Evolutionary conservation across 2,888 invertebrate species (phyloP).

Genomic region (Cephonodes hylas): DNA sequence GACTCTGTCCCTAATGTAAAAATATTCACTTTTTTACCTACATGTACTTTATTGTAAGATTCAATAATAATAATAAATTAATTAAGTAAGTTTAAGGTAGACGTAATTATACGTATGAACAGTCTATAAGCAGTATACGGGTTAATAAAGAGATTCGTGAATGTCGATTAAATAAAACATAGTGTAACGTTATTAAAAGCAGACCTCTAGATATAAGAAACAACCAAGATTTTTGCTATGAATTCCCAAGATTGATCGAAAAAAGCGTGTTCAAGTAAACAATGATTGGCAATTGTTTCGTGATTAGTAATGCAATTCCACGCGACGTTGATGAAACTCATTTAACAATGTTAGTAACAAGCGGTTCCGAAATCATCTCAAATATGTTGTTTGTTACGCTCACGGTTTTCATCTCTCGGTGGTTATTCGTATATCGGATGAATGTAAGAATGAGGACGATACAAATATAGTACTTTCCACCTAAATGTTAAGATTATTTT

Average conservation of each 20-base stretch:
- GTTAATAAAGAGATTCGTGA: no score
- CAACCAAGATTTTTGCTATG: no score
- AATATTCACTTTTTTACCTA: neutral
- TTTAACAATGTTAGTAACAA: neutral
- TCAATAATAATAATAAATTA: no score
- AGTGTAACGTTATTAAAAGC: no score
- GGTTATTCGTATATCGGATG: neutral
- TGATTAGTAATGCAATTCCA: neutral
- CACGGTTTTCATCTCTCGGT: neutral
- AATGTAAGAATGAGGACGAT: neutral
- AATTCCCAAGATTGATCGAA: no score
- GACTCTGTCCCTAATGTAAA: neutral
- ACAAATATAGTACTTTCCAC: neutral
- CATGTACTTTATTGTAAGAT: neutral
- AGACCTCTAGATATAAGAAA: no score
- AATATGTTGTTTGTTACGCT: neutral
- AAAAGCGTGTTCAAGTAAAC: no score
- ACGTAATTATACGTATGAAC: no score
- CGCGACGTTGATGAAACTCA: neutral
- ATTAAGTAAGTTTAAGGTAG: no score
- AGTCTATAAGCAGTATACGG: no score
- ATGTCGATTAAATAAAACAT: no score
- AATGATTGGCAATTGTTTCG: neutral
- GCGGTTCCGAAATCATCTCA: neutral
- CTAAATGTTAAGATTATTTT: neutral